Conservation (phyloP, 2,888 invertebrate genomes). For the Loripinus fragilis region DNA sequence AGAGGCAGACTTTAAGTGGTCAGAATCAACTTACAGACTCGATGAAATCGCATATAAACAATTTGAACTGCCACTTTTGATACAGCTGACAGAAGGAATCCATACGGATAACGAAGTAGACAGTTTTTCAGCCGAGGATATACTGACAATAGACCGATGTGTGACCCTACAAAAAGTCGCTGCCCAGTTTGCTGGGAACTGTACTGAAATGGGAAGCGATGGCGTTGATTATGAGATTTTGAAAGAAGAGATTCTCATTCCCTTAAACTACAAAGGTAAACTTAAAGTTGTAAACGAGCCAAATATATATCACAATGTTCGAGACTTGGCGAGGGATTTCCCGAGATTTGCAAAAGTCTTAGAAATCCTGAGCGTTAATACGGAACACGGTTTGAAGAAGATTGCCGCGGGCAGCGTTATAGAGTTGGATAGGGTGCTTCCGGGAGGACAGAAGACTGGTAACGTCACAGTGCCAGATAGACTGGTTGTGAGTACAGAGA, state of each 20-base stretch:
- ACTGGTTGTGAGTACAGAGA: neutral
- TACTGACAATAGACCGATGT: neutral
- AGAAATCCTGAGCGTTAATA: neutral
- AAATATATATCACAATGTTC: neutral
- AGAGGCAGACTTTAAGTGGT: neutral
- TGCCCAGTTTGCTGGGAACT: neutral
- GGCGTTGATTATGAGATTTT: neutral
- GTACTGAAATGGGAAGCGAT: neutral
- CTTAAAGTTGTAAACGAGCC: slow-evolving; percentile 10
- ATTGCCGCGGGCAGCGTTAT: neutral
- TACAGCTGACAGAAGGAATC: slow-evolving; percentile 5
- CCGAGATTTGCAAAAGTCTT: slow-evolving; percentile 17
- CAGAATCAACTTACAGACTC: neutral
- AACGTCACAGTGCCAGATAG: neutral
- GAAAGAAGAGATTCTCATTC: slow-evolving; percentile 22
- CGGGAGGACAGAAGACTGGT: neutral
- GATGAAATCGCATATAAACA: neutral
- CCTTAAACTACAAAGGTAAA: slow-evolving; percentile 26
- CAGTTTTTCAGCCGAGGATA: slow-evolving; percentile 12
- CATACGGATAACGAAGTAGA: neutral
- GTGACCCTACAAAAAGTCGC: slow-evolving; percentile 3
- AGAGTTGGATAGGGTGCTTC: slow-evolving; percentile 18
- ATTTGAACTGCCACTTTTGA: neutral
- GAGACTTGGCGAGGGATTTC: slow-evolving; percentile 5
- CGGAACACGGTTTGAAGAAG: neutral